These are phyloP conservation scores for Cantharis rustica DNA, from an alignment of 2,888 invertebrate genomes.

Conservation along the genomic window DNA sequence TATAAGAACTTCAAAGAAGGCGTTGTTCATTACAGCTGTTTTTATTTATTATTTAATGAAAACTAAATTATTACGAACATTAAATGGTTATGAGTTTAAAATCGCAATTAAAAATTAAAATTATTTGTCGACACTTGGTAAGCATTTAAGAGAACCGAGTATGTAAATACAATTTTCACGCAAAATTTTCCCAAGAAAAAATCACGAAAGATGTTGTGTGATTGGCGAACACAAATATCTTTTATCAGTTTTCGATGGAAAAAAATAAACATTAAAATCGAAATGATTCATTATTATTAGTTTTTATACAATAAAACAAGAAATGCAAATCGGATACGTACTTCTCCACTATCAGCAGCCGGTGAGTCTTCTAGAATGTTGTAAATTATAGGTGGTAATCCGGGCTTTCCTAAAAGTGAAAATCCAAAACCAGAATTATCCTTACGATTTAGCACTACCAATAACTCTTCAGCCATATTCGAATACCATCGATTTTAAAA, in stretches of 20 bases:
- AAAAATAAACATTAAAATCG: background rate
- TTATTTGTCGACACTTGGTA: background rate
- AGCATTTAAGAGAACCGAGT: background rate
- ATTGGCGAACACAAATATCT: background rate
- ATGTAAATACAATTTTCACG: background rate
- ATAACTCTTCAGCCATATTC: constrained; percentile 85
- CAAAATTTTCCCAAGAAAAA: background rate
- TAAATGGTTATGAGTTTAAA: background rate
- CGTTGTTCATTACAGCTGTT: constrained; percentile 1
- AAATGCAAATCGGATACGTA: constrained; percentile 55
- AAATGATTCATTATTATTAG: background rate
- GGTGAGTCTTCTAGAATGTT: constrained; percentile 93
- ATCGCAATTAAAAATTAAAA: background rate
- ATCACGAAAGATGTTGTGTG: background rate
- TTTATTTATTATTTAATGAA: background rate
- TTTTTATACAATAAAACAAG: constrained; percentile 22
- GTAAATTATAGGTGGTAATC: constrained; percentile 91
- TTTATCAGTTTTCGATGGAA: background rate
- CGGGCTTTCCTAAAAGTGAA: constrained; percentile 87
- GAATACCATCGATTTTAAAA: constrained; percentile 51
- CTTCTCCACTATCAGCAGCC: constrained; percentile 88
- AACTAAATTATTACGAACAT: background rate
- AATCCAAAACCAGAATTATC: constrained; percentile 90
- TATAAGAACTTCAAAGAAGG: background rate
- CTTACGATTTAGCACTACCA: constrained; percentile 85